A percentile compares a stretch with the other conserved stretches of the same genome.
Conservation (phyloP, 1,140 invertebrate species). For the Drosophila repleta region DNA sequence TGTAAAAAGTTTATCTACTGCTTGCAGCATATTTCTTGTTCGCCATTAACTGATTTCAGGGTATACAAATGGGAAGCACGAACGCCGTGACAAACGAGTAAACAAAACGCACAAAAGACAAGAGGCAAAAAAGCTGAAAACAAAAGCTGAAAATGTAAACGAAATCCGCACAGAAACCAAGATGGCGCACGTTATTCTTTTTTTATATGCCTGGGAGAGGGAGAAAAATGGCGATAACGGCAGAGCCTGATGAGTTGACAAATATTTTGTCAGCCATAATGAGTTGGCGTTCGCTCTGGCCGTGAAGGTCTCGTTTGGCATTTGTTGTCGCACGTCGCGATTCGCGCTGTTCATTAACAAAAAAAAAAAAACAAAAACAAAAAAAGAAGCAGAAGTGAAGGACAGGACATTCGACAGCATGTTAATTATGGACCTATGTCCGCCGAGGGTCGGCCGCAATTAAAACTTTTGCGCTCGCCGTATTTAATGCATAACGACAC, state of each 20-base stretch:
- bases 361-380: not conserved
- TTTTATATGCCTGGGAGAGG: not conserved
- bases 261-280: constrained; percentile 81
- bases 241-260: constrained; percentile 74
- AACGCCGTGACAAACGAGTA: constrained; percentile 33
- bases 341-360: constrained; percentile 50
- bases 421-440: constrained; percentile 74
- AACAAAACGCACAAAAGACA: constrained; percentile 52
- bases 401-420: constrained; percentile 46
- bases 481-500: constrained; percentile 1
- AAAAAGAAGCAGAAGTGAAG: not conserved
- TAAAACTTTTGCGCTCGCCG: constrained; percentile 33
- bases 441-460: constrained; percentile 46
- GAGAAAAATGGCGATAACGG: constrained; percentile 16
- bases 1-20: not conserved
- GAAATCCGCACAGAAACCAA: constrained; percentile 2
- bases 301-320: constrained; percentile 18
- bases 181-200: constrained; percentile 13
- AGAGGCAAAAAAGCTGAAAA: constrained; percentile 3
- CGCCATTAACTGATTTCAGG: not conserved
- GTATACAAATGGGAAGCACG: constrained; percentile 26
- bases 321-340: constrained; percentile 7
- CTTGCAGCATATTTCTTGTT: not conserved
- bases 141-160: not conserved
- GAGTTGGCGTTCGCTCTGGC: constrained; percentile 41